phyloP scores from a whole-genome alignment of 1,140 invertebrate genomes.

The Yoshiicerus persimilis region DNA sequence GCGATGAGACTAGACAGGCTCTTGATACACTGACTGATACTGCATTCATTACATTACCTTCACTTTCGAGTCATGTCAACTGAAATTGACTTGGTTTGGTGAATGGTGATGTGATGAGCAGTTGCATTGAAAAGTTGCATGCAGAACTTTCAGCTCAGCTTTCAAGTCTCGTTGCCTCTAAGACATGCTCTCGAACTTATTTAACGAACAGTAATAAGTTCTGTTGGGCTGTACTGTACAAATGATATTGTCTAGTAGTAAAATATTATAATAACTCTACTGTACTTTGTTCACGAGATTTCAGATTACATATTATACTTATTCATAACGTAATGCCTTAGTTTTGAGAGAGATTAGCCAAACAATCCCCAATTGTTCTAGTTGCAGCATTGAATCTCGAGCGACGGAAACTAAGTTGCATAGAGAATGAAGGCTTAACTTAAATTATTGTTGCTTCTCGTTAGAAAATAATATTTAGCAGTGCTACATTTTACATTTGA shows the following conservation, averaged over 20 bases:
- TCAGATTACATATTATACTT: neutral
- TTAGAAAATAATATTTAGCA: neutral
- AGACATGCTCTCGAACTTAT: neutral
- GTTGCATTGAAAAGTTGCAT: neutral
- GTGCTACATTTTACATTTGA: neutral
- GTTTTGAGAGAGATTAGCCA: neutral
- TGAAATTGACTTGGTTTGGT: neutral
- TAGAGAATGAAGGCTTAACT: neutral
- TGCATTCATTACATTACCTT: neutral
- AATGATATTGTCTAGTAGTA: neutral
- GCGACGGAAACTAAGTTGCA: neutral
- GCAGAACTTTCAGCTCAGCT: neutral
- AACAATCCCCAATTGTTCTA: neutral
- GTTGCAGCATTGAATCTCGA: neutral
- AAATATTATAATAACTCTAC: neutral
- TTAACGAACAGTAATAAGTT: neutral
- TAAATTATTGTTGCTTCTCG: neutral
- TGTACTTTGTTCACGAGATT: neutral
- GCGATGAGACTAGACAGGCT: conserved; percentile 13
- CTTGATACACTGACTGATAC: neutral
- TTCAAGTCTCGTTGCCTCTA: neutral
- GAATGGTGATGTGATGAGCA: neutral
- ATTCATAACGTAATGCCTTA: neutral
- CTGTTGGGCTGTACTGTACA: neutral
- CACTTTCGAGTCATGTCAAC: neutral